Conservation (phyloP, 2,797 vertebrate genomes). For the Novumbra hubbsi region DNA sequence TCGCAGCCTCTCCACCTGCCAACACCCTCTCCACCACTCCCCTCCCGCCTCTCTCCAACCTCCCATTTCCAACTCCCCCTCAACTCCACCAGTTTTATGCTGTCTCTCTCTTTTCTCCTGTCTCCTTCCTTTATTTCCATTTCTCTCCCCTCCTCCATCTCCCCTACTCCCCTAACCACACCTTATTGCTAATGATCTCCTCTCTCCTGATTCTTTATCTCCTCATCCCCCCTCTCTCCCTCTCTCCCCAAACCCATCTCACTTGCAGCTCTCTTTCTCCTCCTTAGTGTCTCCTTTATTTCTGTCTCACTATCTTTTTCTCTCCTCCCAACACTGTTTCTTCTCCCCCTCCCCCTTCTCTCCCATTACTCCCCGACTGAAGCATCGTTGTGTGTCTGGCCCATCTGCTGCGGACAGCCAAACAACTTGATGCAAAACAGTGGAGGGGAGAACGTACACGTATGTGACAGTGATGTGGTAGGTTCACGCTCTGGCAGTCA, state of each 20-base stretch:
- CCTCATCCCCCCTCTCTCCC: background rate
- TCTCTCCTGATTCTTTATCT: background rate
- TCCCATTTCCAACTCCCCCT: background rate
- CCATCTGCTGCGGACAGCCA: slow-evolving; percentile 64
- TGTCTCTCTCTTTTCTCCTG: background rate
- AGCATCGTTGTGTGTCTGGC: slow-evolving; percentile 64
- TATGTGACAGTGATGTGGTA: background rate
- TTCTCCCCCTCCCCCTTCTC: slow-evolving; percentile 11
- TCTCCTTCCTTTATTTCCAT: background rate
- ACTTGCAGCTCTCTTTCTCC: background rate
- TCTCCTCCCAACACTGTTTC: background rate
- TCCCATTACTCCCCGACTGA: slow-evolving; percentile 48
- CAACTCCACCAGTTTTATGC: background rate
- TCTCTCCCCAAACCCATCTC: background rate
- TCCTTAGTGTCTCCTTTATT: background rate
- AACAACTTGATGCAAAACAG: slow-evolving; percentile 45
- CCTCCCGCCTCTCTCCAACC: background rate
- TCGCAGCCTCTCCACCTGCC: slow-evolving; percentile 52
- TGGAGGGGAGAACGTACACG: slow-evolving; percentile 7
- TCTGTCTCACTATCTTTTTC: background rate
- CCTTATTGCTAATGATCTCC: background rate
- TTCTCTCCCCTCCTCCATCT: background rate
- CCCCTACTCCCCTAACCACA: no score
- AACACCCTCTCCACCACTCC: slow-evolving; percentile 24
- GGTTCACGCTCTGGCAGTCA: background rate